Evolutionary conservation across 2,888 invertebrate species (phyloP).

Genomic region (Archips crataeganus): DNA sequence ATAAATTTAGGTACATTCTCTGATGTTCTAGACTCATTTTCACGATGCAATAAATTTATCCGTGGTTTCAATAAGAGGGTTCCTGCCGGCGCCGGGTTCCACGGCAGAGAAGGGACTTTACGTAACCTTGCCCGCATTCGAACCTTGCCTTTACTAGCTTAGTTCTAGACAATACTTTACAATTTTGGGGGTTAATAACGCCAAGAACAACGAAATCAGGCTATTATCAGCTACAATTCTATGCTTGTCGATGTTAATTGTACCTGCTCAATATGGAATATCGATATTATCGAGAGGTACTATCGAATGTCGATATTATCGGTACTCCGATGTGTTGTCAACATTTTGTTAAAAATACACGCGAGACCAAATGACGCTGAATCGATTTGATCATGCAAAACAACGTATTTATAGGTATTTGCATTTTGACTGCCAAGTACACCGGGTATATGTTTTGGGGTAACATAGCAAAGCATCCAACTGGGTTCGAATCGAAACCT

Average conservation of each 20-base stretch:
- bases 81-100: background rate
- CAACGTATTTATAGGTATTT: background rate
- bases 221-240: background rate
- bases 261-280: constrained; percentile 14
- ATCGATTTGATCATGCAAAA: constrained; percentile 20
- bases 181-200: background rate
- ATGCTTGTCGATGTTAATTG: background rate
- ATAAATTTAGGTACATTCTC: background rate
- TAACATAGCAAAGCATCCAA: no score
- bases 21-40: background rate
- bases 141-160: background rate
- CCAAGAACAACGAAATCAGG: background rate
- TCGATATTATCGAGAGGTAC: constrained; percentile 3
- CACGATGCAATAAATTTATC: constrained; percentile 3
- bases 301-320: constrained; percentile 19
- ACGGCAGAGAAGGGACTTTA: background rate
- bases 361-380: constrained; percentile 5
- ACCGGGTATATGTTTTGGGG: no score
- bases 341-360: constrained; percentile 18
- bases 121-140: background rate
- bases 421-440: background rate
- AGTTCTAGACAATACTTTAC: background rate
- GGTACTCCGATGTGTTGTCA: constrained; percentile 6
- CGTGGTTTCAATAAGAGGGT: background rate
- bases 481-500: no score